Evolutionary conservation across 2,888 invertebrate species (phyloP).

Genomic region (Cerastis rubricosa): DNA sequence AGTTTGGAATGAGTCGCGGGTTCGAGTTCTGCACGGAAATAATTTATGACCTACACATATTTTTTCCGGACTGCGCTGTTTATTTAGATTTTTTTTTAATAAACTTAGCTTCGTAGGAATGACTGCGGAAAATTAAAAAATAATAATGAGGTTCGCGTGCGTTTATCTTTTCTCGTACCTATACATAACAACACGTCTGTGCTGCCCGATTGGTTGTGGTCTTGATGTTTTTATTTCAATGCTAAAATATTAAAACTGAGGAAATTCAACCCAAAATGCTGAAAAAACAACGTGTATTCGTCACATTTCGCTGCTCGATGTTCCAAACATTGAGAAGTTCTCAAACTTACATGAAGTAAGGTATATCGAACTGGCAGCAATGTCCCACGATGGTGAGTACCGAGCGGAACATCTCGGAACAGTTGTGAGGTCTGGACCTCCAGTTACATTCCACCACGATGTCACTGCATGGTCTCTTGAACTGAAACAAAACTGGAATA

Average conservation of each 20-base stretch:
- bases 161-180: not conserved
- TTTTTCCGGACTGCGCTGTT: not conserved
- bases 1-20: too few relatives aligned
- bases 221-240: not conserved
- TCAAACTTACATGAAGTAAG: conserved; percentile 77
- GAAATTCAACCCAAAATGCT: not conserved
- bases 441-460: conserved; percentile 78
- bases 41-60: not conserved
- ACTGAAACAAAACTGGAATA: conserved; percentile 65
- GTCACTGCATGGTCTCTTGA: conserved; percentile 80
- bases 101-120: not conserved
- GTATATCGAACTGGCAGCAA: conserved; percentile 84
- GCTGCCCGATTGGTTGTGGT: not conserved
- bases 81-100: not conserved
- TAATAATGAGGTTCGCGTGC: not conserved
- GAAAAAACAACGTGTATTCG: too few relatives aligned
- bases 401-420: conserved; percentile 79
- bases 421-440: conserved; percentile 78
- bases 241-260: not conserved
- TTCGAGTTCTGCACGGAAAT: not conserved
- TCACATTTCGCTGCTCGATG: too few relatives aligned
- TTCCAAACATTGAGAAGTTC: not conserved
- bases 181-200: not conserved
- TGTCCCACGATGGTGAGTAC: conserved; percentile 76
- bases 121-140: not conserved